phyloP scores from a whole-genome alignment of 1,140 invertebrate species.

The Anthonomus grandis region DNA sequence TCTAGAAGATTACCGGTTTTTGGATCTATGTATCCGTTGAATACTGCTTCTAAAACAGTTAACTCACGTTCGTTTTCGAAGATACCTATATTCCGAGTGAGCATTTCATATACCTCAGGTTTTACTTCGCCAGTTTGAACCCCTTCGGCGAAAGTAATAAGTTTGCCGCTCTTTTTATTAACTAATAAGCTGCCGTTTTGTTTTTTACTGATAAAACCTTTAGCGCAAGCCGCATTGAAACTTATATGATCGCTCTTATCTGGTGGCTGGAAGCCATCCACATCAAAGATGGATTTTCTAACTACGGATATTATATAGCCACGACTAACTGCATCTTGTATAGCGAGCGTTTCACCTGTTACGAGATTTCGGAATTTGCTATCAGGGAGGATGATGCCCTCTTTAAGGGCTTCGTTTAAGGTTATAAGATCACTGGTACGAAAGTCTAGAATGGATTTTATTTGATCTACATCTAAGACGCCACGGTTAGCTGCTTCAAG shows the following conservation, averaged over 20 bases:
- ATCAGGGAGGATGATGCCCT: slow-evolving; percentile 72
- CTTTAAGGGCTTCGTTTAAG: slow-evolving; percentile 75
- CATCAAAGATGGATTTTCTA: slow-evolving; percentile 86
- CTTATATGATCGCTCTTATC: slow-evolving; percentile 78
- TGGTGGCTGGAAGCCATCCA: slow-evolving; percentile 86
- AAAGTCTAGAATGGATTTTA: slow-evolving; percentile 81
- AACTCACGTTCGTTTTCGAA: slow-evolving; percentile 71
- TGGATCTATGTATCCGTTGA: slow-evolving; percentile 77
- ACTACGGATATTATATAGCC: slow-evolving; percentile 85
- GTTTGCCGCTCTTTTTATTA: slow-evolving; percentile 71
- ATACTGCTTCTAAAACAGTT: slow-evolving; percentile 80
- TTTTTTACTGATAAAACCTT: slow-evolving; percentile 73
- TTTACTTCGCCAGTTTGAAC: slow-evolving; percentile 64
- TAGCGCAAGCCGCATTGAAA: slow-evolving; percentile 80
- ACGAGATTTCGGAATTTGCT: slow-evolving; percentile 69
- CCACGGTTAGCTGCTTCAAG: slow-evolving; percentile 79
- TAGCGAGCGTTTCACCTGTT: slow-evolving; percentile 66
- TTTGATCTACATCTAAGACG: slow-evolving; percentile 77
- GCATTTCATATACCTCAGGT: slow-evolving; percentile 79
- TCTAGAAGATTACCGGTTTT: slow-evolving; percentile 83
- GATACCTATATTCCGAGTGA: slow-evolving; percentile 77
- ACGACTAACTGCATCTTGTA: slow-evolving; percentile 79
- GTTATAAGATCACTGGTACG: slow-evolving; percentile 76
- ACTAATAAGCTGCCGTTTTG: slow-evolving; percentile 66
- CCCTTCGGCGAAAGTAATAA: slow-evolving; percentile 68